A percentile compares a stretch with the other conserved stretches of the same genome.
phyloP scores from a whole-genome alignment of 2,113 vertebrate genomes.

The Andinoacara biseriatus region DNA sequence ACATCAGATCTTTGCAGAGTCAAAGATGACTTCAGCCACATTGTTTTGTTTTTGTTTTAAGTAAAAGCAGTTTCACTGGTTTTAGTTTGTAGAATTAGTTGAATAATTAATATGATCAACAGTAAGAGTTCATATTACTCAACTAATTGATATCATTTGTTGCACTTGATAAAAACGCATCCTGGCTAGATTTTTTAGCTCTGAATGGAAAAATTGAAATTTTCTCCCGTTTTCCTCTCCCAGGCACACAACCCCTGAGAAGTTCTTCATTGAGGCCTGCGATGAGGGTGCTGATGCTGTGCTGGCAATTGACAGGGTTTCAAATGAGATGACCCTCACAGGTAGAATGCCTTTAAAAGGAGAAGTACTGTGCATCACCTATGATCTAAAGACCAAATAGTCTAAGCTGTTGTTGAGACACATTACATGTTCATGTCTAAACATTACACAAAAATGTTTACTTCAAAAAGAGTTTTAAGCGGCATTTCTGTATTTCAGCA shows the following conservation, averaged over 20 bases:
- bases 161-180: neutral
- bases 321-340: constrained; percentile 94
- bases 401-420: rapidly evolving
- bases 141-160: neutral
- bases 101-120: neutral
- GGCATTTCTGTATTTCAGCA: too few relatives aligned
- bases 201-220: neutral
- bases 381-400: neutral
- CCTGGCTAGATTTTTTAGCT: neutral
- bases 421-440: too few relatives aligned
- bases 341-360: constrained; percentile 74
- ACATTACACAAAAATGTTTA: neutral
- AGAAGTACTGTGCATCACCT: too few relatives aligned
- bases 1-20: rapidly evolving
- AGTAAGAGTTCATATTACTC: neutral
- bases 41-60: neutral
- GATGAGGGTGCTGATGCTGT: constrained; percentile 92
- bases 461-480: neutral
- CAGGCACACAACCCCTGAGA: constrained; percentile 93
- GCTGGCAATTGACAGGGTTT: constrained; percentile 92
- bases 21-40: neutral
- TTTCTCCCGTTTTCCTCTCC: neutral
- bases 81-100: neutral
- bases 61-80: neutral
- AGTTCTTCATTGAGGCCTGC: constrained; percentile 96